phyloP scores from a whole-genome alignment of 2,797 vertebrate genomes.

The Enteromius thamalakanensis region DNA sequence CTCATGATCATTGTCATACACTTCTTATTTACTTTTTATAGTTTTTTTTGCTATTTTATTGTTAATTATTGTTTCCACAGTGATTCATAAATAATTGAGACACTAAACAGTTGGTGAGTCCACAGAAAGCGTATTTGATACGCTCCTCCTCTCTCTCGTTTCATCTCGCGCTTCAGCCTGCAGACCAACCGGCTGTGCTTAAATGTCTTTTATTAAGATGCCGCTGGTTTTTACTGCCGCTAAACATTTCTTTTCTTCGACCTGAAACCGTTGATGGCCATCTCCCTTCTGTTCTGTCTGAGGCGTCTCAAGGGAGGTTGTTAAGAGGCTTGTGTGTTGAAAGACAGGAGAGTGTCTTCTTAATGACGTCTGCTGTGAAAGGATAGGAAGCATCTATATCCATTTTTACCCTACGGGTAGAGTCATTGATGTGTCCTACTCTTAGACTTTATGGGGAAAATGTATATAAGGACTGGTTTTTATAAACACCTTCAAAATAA shows the following conservation, averaged over 20 bases:
- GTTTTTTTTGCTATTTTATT: too few relatives aligned
- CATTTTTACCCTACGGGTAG: neutral
- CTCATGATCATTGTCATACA: neutral
- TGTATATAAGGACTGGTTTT: neutral
- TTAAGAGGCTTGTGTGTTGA: slow-evolving; percentile 31
- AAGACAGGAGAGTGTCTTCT: slow-evolving; percentile 13
- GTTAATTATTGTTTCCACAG: neutral
- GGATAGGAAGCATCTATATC: neutral
- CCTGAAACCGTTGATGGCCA: slow-evolving; percentile 9
- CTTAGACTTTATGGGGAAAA: neutral
- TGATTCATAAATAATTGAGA: neutral
- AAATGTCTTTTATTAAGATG: slow-evolving; percentile 12
- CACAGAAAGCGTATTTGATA: neutral
- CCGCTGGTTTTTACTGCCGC: neutral
- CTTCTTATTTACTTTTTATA: neutral
- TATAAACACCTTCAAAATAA: neutral
- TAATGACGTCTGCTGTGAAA: slow-evolving; percentile 7
- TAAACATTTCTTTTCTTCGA: slow-evolving; percentile 28
- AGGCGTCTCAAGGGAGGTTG: slow-evolving; percentile 46
- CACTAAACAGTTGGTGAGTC: neutral
- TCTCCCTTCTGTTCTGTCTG: slow-evolving; percentile 7
- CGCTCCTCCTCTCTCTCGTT: slow-evolving; percentile 9
- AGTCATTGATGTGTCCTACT: neutral
- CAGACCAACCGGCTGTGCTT: neutral
- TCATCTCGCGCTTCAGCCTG: neutral